These are phyloP conservation scores for Troides aeacus DNA, from an alignment of 2,888 invertebrate species.

Conservation along the genomic window DNA sequence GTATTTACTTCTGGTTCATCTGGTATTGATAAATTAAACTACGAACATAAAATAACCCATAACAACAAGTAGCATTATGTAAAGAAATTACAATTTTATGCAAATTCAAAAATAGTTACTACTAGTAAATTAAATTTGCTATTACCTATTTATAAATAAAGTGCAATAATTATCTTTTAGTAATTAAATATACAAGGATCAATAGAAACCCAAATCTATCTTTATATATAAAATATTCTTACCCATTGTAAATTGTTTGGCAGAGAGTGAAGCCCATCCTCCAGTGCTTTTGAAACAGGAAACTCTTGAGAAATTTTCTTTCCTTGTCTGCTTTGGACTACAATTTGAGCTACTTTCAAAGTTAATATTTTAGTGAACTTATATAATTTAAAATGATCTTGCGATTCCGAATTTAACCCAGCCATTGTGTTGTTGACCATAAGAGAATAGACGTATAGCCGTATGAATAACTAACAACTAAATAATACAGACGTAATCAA, in stretches of 20 bases:
- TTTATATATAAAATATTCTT: conserved; percentile 33
- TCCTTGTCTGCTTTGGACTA: conserved; percentile 94
- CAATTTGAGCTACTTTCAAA: conserved; percentile 92
- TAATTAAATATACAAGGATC: background rate
- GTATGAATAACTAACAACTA: background rate
- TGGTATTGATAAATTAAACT: conserved; percentile 94
- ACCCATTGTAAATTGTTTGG: conserved; percentile 62
- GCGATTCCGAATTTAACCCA: conserved; percentile 51
- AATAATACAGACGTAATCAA: background rate
- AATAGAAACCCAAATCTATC: background rate
- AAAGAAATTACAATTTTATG: background rate
- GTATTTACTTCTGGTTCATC: conserved; percentile 90
- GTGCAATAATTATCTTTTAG: background rate
- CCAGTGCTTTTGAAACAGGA: conserved; percentile 47
- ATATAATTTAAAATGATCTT: conserved; percentile 83
- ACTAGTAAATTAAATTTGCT: background rate
- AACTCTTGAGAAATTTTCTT: conserved; percentile 83
- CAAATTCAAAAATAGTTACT: background rate
- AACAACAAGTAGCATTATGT: background rate
- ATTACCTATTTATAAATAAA: background rate
- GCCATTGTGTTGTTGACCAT: conserved; percentile 49
- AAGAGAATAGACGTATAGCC: background rate
- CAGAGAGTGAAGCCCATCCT: conserved; percentile 50
- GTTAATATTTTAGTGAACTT: conserved; percentile 94
- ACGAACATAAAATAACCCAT: conserved; percentile 41